phyloP scores from a whole-genome alignment of 2,797 vertebrate genomes.

The Xyrichtys novacula region DNA sequence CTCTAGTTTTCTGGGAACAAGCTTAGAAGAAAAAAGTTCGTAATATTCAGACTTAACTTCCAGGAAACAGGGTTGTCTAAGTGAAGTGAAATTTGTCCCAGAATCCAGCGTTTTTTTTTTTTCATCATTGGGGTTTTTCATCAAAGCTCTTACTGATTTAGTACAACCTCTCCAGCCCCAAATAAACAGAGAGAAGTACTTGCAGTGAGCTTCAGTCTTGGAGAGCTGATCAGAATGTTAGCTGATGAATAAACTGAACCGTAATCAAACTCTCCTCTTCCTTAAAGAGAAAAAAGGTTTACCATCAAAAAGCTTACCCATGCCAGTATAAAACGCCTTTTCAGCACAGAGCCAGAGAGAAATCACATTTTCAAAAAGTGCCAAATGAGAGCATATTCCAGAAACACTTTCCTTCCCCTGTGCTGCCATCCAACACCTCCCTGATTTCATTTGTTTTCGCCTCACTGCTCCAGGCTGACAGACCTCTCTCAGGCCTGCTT shows the following conservation, averaged over 20 bases:
- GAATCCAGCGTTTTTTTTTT: too few relatives aligned
- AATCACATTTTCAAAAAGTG: conserved; percentile 58
- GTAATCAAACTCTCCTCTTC: conserved; percentile 42
- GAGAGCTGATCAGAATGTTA: conserved; percentile 20
- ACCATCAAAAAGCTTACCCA: conserved; percentile 40
- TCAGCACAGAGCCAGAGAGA: conserved; percentile 17
- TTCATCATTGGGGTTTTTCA: not conserved
- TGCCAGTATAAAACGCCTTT: conserved; percentile 28
- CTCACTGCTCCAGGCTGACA: conserved; percentile 77
- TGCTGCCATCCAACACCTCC: conserved; percentile 59
- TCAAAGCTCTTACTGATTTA: too few relatives aligned
- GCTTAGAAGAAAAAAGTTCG: too few relatives aligned
- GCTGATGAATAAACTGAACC: conserved; percentile 41
- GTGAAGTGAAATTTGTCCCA: too few relatives aligned
- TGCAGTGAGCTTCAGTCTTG: not conserved
- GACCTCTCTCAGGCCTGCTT: conserved; percentile 67
- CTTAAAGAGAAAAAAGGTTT: conserved; percentile 33
- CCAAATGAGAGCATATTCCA: conserved; percentile 50
- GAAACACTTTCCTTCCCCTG: conserved; percentile 66
- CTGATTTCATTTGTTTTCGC: conserved; percentile 77
- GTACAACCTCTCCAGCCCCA: not conserved
- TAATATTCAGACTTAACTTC: not conserved
- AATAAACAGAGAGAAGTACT: not conserved
- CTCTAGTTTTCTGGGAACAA: too few relatives aligned
- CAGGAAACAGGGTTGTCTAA: too few relatives aligned